Percentiles rank a stretch among this genome's conserved stretches.
These are phyloP conservation scores for Netelia inedita DNA, from an alignment of 2,888 invertebrate genomes.

Conservation along the genomic window DNA sequence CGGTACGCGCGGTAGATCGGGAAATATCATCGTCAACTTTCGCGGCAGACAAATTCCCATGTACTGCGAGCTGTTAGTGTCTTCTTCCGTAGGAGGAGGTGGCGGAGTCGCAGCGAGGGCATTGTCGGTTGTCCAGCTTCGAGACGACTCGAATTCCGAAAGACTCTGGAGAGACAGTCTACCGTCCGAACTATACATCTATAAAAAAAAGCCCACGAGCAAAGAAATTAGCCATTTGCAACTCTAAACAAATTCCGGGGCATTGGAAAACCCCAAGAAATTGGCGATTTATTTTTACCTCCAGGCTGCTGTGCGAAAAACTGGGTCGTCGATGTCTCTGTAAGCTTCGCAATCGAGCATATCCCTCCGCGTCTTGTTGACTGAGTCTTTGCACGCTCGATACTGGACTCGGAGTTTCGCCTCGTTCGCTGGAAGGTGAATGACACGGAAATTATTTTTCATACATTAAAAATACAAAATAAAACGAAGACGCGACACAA, in stretches of 20 bases:
- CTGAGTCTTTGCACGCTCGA: slow-evolving; percentile 93
- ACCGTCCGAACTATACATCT: slow-evolving; percentile 83
- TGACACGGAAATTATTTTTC: not conserved
- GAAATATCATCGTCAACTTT: slow-evolving; percentile 89
- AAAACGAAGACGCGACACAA: not conserved
- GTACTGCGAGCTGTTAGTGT: slow-evolving; percentile 87
- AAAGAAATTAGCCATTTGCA: slow-evolving; percentile 19
- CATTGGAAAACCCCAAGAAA: too few species aligned
- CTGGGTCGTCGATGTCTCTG: slow-evolving; percentile 89
- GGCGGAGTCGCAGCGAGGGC: slow-evolving; percentile 77
- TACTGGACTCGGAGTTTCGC: slow-evolving; percentile 94
- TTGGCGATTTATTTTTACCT: slow-evolving; percentile 72
- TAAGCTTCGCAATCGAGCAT: slow-evolving; percentile 90
- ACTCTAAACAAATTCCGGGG: slow-evolving; percentile 1
- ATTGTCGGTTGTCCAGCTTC: slow-evolving; percentile 81
- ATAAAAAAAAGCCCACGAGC: slow-evolving; percentile 39
- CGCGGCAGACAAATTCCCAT: slow-evolving; percentile 92
- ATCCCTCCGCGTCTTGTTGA: slow-evolving; percentile 92
- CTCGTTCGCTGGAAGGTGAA: slow-evolving; percentile 88
- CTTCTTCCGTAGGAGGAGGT: slow-evolving; percentile 82
- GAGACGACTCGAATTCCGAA: slow-evolving; percentile 82
- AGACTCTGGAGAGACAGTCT: slow-evolving; percentile 82
- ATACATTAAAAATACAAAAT: slow-evolving; percentile 10
- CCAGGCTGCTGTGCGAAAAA: slow-evolving; percentile 87
- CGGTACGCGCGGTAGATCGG: slow-evolving; percentile 82